These are phyloP conservation scores for Aethes cnicana DNA, from an alignment of 2,888 invertebrate genomes.

Conservation along the genomic window DNA sequence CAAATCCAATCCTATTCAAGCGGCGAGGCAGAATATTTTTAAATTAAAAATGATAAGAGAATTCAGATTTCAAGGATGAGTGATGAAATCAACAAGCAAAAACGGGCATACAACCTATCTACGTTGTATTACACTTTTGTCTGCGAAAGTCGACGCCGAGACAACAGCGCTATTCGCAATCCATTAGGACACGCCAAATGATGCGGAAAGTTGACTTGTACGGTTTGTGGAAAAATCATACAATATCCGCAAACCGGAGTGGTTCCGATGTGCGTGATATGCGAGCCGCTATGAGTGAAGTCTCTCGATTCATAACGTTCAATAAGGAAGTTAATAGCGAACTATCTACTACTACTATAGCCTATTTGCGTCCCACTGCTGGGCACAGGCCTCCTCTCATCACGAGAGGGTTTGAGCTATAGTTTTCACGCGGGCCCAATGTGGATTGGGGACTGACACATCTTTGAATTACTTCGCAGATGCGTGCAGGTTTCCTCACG, in stretches of 20 bases:
- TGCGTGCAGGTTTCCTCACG: too few species aligned
- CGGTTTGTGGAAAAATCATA: slow-evolving; percentile 51
- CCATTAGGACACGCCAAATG: slow-evolving; percentile 76
- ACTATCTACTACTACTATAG: neutral
- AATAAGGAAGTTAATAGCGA: slow-evolving; percentile 28
- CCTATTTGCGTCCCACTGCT: too few species aligned
- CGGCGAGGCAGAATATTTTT: slow-evolving; percentile 1
- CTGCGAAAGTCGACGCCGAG: slow-evolving; percentile 64
- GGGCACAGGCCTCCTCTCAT: too few species aligned
- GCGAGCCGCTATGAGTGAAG: slow-evolving; percentile 37
- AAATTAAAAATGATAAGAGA: too few species aligned
- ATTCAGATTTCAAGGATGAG: slow-evolving; percentile 1
- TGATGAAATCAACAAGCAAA: slow-evolving; percentile 30
- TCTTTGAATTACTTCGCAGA: too few species aligned
- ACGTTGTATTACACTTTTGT: slow-evolving; percentile 51
- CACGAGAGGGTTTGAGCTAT: too few species aligned
- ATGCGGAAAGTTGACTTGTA: slow-evolving; percentile 71
- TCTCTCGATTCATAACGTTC: slow-evolving; percentile 4
- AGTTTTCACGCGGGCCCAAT: too few species aligned
- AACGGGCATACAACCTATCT: slow-evolving; percentile 47
- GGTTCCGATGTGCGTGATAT: slow-evolving; percentile 51
- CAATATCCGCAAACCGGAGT: slow-evolving; percentile 42
- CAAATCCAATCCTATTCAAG: neutral
- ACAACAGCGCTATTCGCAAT: slow-evolving; percentile 69
- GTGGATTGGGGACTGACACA: too few species aligned